A percentile compares a stretch with the other conserved stretches of the same genome.
Conservation (phyloP, 2,113 vertebrate genomes). For the Sander lucioperca region DNA sequence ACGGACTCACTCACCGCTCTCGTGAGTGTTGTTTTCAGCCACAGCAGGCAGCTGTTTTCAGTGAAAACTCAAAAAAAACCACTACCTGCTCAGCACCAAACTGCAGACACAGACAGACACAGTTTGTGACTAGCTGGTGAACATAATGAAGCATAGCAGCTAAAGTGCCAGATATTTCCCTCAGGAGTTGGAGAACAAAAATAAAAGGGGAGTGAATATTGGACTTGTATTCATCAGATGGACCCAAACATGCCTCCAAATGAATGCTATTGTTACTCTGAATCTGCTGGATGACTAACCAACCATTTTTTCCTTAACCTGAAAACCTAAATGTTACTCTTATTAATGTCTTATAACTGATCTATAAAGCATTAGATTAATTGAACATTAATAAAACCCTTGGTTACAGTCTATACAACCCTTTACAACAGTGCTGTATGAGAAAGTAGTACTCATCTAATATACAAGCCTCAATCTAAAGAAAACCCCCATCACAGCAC, state of each 20-base stretch:
- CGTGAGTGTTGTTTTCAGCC: background rate
- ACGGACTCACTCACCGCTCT: background rate
- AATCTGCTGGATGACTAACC: background rate
- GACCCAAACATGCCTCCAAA: background rate
- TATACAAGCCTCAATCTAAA: constrained; percentile 29
- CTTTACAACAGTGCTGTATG: background rate
- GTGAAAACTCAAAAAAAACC: background rate
- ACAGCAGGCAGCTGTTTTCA: background rate
- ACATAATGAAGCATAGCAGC: background rate
- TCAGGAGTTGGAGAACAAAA: background rate
- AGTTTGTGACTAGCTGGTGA: background rate
- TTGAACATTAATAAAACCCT: background rate
- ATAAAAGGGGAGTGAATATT: constrained; percentile 9
- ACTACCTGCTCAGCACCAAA: background rate
- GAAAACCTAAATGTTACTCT: background rate
- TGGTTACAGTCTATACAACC: background rate
- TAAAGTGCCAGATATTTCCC: constrained; percentile 1
- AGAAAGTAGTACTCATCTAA: constrained; percentile 6
- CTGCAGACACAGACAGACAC: background rate
- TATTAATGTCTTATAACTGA: background rate
- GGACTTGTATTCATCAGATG: background rate
- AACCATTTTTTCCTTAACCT: background rate
- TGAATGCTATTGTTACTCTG: background rate
- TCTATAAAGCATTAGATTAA: background rate
- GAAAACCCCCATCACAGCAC: constrained; percentile 33